Percentiles rank a stretch among this genome's conserved stretches.
These are phyloP conservation scores for Steinernema feltiae DNA, from an alignment of 1,140 invertebrate species.

Conservation along the genomic window DNA sequence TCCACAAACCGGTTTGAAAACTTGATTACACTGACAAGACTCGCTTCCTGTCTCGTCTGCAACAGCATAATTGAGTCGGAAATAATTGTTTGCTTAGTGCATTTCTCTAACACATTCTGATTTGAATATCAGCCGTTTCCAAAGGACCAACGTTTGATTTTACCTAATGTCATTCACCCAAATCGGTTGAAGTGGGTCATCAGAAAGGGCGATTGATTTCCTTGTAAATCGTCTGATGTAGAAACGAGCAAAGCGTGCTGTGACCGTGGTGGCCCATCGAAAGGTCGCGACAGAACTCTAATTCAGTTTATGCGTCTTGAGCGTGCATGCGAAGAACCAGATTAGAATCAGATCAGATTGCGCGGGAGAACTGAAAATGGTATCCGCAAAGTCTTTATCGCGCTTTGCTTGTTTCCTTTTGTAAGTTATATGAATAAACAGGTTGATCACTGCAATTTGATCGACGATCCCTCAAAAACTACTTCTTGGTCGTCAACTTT, in stretches of 20 bases:
- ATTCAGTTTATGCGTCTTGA: too few species aligned
- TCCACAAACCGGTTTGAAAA: slow-evolving; percentile 30
- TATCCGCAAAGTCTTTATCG: too few species aligned
- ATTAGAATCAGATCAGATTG: too few species aligned
- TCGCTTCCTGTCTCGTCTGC: not conserved
- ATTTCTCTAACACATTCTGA: not conserved
- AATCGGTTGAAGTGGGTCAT: slow-evolving; percentile 3
- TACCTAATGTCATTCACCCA: not conserved
- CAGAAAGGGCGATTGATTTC: not conserved
- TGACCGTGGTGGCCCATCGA: not conserved
- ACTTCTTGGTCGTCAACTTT: too few species aligned
- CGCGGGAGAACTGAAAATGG: too few species aligned
- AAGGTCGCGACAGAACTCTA: too few species aligned
- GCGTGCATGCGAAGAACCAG: too few species aligned
- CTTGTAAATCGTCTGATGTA: not conserved
- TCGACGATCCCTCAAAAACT: too few species aligned
- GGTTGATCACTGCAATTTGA: too few species aligned
- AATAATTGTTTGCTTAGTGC: not conserved
- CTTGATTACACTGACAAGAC: slow-evolving; percentile 20
- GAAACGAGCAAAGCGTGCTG: not conserved
- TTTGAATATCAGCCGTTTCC: not conserved
- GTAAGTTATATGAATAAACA: too few species aligned
- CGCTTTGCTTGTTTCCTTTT: too few species aligned
- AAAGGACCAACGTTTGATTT: not conserved
- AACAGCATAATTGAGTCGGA: not conserved